A percentile compares a stretch with the other conserved stretches of the same genome.
Evolutionary conservation across 2,113 vertebrate species (phyloP).

Genomic region (Neogale vison): DNA sequence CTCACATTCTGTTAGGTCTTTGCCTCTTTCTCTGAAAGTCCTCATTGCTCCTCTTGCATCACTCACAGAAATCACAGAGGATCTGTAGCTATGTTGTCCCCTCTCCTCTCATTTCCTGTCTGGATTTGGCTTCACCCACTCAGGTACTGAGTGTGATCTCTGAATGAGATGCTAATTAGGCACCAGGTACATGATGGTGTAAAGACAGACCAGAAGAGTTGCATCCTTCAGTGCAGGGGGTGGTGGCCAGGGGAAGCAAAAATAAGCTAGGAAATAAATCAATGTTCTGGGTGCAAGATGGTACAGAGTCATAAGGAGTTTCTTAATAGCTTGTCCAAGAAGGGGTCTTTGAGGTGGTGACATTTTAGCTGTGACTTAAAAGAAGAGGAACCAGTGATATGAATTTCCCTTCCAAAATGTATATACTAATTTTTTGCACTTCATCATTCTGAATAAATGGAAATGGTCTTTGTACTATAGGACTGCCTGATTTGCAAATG

Average conservation of each 20-base stretch:
- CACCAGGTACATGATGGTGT: background rate
- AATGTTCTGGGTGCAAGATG: background rate
- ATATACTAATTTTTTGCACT: background rate
- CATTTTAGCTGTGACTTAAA: background rate
- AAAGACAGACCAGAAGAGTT: background rate
- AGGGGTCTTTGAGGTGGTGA: background rate
- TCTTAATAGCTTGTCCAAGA: background rate
- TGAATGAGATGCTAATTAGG: background rate
- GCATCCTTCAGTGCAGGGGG: background rate
- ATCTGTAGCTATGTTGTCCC: background rate
- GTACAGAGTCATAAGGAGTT: background rate
- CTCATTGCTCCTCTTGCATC: background rate
- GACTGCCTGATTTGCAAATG: background rate
- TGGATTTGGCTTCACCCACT: background rate
- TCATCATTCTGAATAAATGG: slow-evolving; percentile 24
- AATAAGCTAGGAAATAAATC: background rate
- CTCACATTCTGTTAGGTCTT: background rate
- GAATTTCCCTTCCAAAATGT: slow-evolving; percentile 38
- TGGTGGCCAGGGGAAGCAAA: background rate
- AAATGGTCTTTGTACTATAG: background rate
- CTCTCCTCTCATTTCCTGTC: background rate
- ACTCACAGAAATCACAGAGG: background rate
- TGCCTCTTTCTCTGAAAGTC: background rate
- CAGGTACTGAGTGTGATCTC: background rate
- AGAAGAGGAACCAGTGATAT: background rate